Conservation (phyloP, 2,113 vertebrate species). For the Apodemus speciosus region DNA sequence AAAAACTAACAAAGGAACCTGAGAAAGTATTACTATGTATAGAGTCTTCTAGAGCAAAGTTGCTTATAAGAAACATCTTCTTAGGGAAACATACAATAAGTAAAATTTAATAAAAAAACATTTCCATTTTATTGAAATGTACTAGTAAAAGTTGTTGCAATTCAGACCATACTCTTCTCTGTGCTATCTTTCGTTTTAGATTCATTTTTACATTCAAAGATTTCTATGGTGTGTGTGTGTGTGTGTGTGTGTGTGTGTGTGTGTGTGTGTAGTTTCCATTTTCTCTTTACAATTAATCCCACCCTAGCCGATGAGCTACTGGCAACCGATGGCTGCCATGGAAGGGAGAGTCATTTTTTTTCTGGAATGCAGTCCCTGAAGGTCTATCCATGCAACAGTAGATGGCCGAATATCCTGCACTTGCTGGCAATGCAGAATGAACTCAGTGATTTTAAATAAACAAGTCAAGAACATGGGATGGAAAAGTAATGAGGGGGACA, state of each 20-base stretch:
- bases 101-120: slow-evolving; percentile 18
- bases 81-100: slow-evolving; percentile 37
- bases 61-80: slow-evolving; percentile 49
- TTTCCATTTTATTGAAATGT: slow-evolving; percentile 1
- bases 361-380: not conserved
- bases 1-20: slow-evolving; percentile 64
- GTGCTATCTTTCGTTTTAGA: not conserved
- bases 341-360: not conserved
- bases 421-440: no score
- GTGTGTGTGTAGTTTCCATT: not conserved
- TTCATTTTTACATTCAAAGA: not conserved
- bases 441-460: not conserved
- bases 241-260: no score
- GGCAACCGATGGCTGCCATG: no score
- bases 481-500: not conserved
- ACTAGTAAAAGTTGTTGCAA: not conserved
- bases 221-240: not conserved
- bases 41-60: slow-evolving; percentile 25
- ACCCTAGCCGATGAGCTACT: not conserved
- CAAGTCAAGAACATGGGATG: not conserved
- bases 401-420: not conserved
- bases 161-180: not conserved
- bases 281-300: not conserved
- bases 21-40: not conserved
- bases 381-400: not conserved